Evolutionary conservation across 2,113 vertebrate genomes (phyloP).

Genomic region (Cynopterus brachyotis): DNA sequence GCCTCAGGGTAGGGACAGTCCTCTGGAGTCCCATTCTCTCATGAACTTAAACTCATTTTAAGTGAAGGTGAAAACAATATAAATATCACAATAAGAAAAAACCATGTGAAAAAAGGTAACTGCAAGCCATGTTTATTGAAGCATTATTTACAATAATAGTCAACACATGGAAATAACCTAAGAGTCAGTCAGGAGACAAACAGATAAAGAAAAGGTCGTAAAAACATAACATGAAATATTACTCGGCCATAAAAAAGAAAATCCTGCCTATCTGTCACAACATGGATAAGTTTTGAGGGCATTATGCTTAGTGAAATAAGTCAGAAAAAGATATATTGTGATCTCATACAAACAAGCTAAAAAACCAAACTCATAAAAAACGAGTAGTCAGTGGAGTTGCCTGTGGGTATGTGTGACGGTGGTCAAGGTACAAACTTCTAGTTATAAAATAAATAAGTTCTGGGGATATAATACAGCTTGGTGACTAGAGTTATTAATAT

Average conservation of each 20-base stretch:
- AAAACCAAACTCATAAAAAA: not conserved
- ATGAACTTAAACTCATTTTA: not conserved
- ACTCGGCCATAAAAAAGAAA: not conserved
- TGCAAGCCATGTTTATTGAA: not conserved
- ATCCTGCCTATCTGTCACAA: not conserved
- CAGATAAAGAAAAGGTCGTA: not conserved
- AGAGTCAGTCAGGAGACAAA: not conserved
- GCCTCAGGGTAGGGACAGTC: not conserved
- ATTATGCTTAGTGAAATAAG: not conserved
- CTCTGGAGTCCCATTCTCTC: not conserved
- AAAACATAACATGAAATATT: not conserved
- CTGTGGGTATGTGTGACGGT: not conserved
- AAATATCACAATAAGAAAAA: not conserved
- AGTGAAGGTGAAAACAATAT: not conserved
- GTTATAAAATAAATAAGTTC: not conserved
- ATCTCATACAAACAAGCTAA: not conserved
- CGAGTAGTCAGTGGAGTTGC: not conserved
- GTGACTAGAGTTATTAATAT: not conserved
- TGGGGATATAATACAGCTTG: not conserved
- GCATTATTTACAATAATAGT: not conserved
- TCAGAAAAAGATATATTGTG: not conserved
- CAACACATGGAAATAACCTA: not conserved
- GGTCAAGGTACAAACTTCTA: not conserved
- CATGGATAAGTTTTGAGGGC: not conserved
- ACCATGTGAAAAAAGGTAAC: not conserved